Conservation (phyloP, 1,140 invertebrate species). For the Hycleus cichorii region DNA sequence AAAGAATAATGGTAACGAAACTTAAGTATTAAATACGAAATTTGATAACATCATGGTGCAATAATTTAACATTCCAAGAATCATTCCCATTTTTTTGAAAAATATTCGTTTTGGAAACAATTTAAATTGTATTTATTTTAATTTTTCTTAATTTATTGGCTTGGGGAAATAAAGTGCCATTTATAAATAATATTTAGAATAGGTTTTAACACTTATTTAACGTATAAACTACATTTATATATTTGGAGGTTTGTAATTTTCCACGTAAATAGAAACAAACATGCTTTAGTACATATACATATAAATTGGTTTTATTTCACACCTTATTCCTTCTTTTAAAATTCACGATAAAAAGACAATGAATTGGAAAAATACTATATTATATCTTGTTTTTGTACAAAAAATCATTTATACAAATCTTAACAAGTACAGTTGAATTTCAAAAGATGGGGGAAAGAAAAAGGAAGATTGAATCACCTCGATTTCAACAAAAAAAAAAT, state of each 20-base stretch:
- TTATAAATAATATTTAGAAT: slow-evolving; percentile 8
- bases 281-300: too few relatives aligned
- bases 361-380: too few relatives aligned
- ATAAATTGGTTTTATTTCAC: too few relatives aligned
- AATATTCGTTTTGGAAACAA: slow-evolving; percentile 2
- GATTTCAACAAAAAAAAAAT: too few relatives aligned
- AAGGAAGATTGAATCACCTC: too few relatives aligned
- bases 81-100: slow-evolving; percentile 5
- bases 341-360: too few relatives aligned
- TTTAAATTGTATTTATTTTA: neutral
- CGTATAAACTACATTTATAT: slow-evolving; percentile 1
- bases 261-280: too few relatives aligned
- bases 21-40: slow-evolving; percentile 2
- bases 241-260: slow-evolving; percentile 10
- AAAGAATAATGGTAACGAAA: slow-evolving; percentile 2
- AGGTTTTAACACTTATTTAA: slow-evolving; percentile 6
- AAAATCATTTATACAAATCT: too few relatives aligned
- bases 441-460: too few relatives aligned
- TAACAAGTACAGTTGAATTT: too few relatives aligned
- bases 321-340: too few relatives aligned
- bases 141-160: slow-evolving; percentile 6
- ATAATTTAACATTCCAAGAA: slow-evolving; percentile 1
- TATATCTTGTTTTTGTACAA: too few relatives aligned
- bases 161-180: slow-evolving; percentile 12
- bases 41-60: neutral